These are phyloP conservation scores for Chirona hameri DNA, from an alignment of 2,888 invertebrate genomes.

Conservation along the genomic window DNA sequence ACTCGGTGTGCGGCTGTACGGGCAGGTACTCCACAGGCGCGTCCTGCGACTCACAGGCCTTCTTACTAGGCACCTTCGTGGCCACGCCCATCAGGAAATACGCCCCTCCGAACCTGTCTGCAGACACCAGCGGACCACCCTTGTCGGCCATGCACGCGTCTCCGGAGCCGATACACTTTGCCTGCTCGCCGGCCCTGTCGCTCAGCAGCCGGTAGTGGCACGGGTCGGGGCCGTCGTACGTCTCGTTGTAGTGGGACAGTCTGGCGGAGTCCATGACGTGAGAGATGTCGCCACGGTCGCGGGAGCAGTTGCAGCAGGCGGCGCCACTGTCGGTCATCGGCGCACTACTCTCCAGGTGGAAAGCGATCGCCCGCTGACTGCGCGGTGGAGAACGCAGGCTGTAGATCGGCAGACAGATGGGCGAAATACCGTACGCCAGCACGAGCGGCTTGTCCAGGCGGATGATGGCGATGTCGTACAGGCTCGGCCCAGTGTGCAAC, in stretches of 20 bases:
- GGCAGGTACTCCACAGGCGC: background rate
- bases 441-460: background rate
- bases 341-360: background rate
- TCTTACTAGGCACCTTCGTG: background rate
- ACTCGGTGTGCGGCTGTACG: background rate
- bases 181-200: too few relatives aligned
- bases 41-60: background rate
- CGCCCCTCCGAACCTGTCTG: background rate
- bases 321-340: background rate
- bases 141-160: background rate
- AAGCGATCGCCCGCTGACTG: background rate
- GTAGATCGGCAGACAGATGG: constrained; percentile 22
- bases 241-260: background rate
- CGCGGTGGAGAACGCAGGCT: background rate
- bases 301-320: background rate
- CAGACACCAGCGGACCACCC: background rate
- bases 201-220: constrained; percentile 3
- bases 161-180: background rate
- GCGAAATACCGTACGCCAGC: background rate
- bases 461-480: background rate
- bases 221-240: background rate
- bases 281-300: background rate
- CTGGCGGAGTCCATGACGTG: background rate
- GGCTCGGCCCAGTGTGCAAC: background rate
- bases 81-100: constrained; percentile 6